Conservation (phyloP, 2,113 vertebrate species). For the Tragelaphus buxtoni region DNA sequence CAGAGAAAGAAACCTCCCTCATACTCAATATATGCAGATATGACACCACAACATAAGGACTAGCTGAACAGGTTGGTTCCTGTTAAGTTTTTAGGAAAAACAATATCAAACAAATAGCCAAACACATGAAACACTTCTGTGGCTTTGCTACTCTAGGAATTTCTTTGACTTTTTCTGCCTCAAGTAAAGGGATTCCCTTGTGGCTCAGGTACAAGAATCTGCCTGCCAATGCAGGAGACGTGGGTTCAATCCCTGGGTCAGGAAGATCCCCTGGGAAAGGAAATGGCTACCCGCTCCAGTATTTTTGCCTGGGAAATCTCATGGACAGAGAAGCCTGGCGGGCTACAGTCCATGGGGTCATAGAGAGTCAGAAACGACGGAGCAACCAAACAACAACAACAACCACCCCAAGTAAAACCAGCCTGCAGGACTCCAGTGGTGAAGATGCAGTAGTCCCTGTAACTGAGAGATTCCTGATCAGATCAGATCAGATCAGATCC, state of each 20-base stretch:
- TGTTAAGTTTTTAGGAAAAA: constrained; percentile 4
- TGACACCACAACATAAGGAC: not conserved
- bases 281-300: not conserved
- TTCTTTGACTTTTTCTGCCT: not conserved
- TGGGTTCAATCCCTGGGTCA: not conserved
- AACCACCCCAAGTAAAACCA: not conserved
- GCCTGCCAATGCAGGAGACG: not conserved
- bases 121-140: not conserved
- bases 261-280: not conserved
- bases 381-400: not conserved
- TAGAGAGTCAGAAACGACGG: not conserved
- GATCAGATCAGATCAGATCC: too few species aligned
- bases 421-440: not conserved
- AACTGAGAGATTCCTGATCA: not conserved
- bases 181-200: not conserved
- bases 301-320: not conserved
- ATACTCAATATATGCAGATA: rapidly evolving
- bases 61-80: not conserved
- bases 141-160: not conserved
- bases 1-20: not conserved
- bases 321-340: not conserved
- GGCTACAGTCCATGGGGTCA: not conserved
- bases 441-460: not conserved
- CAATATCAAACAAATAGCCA: not conserved
- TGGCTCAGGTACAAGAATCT: not conserved